Evolutionary conservation across 1,140 invertebrate genomes (phyloP).

Genomic region (Luehdorfia chinensis): DNA sequence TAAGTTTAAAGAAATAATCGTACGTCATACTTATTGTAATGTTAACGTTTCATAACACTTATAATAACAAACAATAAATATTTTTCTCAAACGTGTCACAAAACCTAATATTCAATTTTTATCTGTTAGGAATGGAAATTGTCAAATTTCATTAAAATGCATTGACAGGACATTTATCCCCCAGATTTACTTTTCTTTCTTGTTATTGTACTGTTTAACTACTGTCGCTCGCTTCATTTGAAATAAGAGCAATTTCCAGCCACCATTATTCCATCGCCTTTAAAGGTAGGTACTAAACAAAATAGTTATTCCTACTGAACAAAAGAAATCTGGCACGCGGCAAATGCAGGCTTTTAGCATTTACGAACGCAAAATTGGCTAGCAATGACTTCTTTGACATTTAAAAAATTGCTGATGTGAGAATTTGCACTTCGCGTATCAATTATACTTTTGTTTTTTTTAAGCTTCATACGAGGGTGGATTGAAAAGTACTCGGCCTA

Average conservation of each 20-base stretch:
- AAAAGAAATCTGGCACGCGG: constrained; percentile 10
- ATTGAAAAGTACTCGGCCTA: too few relatives aligned
- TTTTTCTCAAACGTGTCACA: too few relatives aligned
- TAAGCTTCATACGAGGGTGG: too few relatives aligned
- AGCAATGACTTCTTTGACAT: constrained; percentile 8
- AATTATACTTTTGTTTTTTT: too few relatives aligned
- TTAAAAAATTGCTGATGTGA: constrained; percentile 2
- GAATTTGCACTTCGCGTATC: constrained; percentile 5
- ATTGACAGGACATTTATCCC: too few relatives aligned
- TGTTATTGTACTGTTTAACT: background rate
- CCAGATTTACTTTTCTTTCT: constrained; percentile 2
- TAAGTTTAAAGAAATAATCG: too few relatives aligned
- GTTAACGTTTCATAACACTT: too few relatives aligned
- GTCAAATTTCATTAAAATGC: too few relatives aligned
- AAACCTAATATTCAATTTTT: too few relatives aligned
- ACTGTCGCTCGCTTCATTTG: constrained; percentile 8
- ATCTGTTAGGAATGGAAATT: too few relatives aligned
- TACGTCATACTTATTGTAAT: too few relatives aligned
- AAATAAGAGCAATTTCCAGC: constrained; percentile 8
- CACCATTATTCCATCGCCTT: constrained; percentile 1
- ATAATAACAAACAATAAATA: too few relatives aligned
- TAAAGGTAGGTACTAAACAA: background rate
- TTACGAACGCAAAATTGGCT: constrained; percentile 14
- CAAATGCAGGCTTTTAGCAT: constrained; percentile 12
- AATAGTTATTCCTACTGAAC: constrained; percentile 11